Evolutionary conservation across 2,888 invertebrate genomes (phyloP), one percentile per base, ranked within the genome.

Genomic region (Melanotus villosus): DNA sequence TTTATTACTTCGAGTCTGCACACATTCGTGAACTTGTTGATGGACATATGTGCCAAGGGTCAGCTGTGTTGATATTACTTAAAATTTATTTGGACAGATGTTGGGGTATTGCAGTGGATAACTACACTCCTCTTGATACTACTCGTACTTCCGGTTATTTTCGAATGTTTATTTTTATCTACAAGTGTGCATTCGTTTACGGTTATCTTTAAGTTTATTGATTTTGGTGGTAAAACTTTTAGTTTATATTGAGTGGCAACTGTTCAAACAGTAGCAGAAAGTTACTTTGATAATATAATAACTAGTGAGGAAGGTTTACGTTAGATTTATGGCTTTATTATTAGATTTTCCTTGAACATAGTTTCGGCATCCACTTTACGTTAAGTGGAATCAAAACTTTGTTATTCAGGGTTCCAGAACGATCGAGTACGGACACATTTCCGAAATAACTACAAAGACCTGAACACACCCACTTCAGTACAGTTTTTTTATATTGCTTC

Each of bases 161-260:
- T 47, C 12, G 6, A 47, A 23, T 47, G 47, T 47, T 47, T 47
- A 14, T 26, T 47, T 23, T 47, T 10, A 19, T 47, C 23, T 47
- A 47, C 47, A 47, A 19, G 47, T 47, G 47, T 47, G 23, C 47
- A 47, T 47, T 47, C 19, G 26, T 26, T 47, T 43, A 43, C 43
- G 43, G 18, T 43, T 43, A 43, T 43, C 10, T 43, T 19, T 18
- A 16, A 10, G 47, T 47, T 47, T 47, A 47, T 47, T 47, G 19
- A 19, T 47, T 47, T 26, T n/a, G 47, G 47, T 23, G 9, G 23
- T 12, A 23, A 43, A 12, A 1, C n/a, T 47, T 23, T 4, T 5
- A 41, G 7, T n/a, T n/a, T 41, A 14, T 41, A 41, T 14, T 16
- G 41, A 16, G 16, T 16, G 41, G 16, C 18, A 7, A 2, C 41